Conservation (phyloP, 2,113 vertebrate genomes). For the Dolichotis patagonum region DNA sequence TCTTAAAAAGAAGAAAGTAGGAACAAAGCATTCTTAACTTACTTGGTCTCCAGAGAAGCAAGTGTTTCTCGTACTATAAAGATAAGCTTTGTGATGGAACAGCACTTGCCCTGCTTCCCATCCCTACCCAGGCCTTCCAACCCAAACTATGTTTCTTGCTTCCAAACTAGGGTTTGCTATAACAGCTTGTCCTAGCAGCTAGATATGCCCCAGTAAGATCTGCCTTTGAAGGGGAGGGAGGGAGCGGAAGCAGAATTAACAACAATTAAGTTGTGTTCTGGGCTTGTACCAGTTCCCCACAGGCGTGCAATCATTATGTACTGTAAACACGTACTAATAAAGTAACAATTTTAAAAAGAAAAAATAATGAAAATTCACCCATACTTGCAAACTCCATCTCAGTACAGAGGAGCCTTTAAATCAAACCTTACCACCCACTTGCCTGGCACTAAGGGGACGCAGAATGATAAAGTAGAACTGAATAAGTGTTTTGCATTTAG, state of each 20-base stretch:
- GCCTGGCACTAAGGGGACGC: neutral
- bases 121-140: neutral
- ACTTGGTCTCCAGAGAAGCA: slow-evolving; percentile 58
- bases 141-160: neutral
- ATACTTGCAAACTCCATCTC: neutral
- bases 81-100: slow-evolving; percentile 60
- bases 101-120: neutral
- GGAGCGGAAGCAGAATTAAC: neutral
- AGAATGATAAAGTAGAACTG: neutral
- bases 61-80: slow-evolving; percentile 49
- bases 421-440: neutral
- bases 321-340: neutral
- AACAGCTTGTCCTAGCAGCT: neutral
- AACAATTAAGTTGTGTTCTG: neutral
- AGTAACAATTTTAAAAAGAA: neutral
- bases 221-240: neutral
- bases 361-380: neutral
- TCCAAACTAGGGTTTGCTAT: neutral
- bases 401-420: neutral
- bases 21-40: slow-evolving; percentile 59
- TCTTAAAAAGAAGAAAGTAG: slow-evolving; percentile 5
- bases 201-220: neutral
- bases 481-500: slow-evolving; percentile 19
- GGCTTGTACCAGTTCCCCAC: neutral
- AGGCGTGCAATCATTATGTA: neutral